Conservation (phyloP, 1,140 invertebrate species). For the Rhagoletis pomonella region DNA sequence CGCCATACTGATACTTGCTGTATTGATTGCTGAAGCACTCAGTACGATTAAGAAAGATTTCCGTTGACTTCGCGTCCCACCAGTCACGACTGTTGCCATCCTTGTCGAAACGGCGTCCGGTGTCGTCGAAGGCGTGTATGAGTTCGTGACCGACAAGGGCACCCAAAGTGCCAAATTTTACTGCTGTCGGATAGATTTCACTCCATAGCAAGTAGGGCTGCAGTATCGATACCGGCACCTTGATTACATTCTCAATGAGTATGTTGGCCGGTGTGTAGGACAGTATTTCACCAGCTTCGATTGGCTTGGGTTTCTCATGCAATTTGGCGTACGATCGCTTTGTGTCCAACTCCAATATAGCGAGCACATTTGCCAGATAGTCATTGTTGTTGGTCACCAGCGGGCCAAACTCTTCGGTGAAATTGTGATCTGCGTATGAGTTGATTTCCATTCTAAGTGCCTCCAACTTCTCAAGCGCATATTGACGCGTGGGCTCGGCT, state of each 20-base stretch:
- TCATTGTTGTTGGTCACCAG: conserved; percentile 56
- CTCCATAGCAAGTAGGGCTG: conserved; percentile 67
- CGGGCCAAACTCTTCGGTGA: conserved; percentile 63
- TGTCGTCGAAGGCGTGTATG: conserved; percentile 80
- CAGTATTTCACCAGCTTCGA: conserved; percentile 61
- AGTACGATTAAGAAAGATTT: conserved; percentile 59
- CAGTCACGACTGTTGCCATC: conserved; percentile 78
- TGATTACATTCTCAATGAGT: conserved; percentile 66
- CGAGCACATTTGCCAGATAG: conserved; percentile 54
- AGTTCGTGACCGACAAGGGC: conserved; percentile 82
- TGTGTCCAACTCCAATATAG: neutral
- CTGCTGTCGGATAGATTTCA: conserved; percentile 65
- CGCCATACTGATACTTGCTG: conserved; percentile 61
- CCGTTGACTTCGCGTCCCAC: conserved; percentile 65
- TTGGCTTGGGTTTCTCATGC: conserved; percentile 60
- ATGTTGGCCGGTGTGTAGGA: conserved; percentile 69
- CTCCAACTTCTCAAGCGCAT: conserved; percentile 63
- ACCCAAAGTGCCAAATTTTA: conserved; percentile 79
- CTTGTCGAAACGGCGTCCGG: conserved; percentile 92
- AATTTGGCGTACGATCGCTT: conserved; percentile 57
- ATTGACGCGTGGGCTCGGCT: conserved; percentile 57
- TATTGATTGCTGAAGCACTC: conserved; percentile 68
- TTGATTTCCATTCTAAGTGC: conserved; percentile 66
- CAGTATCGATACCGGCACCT: conserved; percentile 65
- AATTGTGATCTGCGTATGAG: conserved; percentile 61